Evolutionary conservation across 2,113 vertebrate genomes (phyloP), one percentile per base, ranked within the genome.

Genomic region (Perca fluviatilis): DNA sequence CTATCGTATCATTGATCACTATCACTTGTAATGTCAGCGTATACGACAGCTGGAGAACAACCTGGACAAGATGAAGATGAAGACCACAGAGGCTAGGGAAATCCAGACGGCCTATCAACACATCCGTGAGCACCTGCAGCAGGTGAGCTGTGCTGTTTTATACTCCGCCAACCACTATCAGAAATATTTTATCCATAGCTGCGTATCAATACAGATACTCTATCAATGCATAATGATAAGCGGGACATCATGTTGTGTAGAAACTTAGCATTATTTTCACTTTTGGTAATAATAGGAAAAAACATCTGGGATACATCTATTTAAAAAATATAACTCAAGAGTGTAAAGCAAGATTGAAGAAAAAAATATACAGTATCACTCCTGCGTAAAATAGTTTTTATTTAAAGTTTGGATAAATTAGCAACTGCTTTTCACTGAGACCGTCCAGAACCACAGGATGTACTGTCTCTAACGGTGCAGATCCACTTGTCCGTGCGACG

Each of bases 81-180:
- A 67, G 64, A 19, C 19, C 7, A 30, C 18, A 0, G 23, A 19
- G 23, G 46, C 64, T 11, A 15, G 11, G 9, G 46, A 67, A 27
- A 50, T 67, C 23, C 15, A 50, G 15, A 50, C 4, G 1, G 23
- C 64, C 46, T 67, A 67, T 19, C 4, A 18, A 19, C 46, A 27
- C 23, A 67, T 67, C 4, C 23, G 2, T 30, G 64, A 30, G 9
- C 46, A 67, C 64, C 46, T 67, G 46, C 23, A 47, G 64, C 64
- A 67, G 64, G 64, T 67, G 64, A 67, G 64, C 64, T 64, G 6
- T 64, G 62, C 36, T 65, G 33, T 62, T 21, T 11, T 9, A 62
- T 11, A 62, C 60, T 18, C 60, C 51, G 47, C n/a, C 36, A 2
- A 43, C 33, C 27, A 61, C 56, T 57, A 12, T 27, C 23, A 5